Evolutionary conservation across 2,113 vertebrate genomes (phyloP).

Genomic region (Oplegnathus fasciatus): DNA sequence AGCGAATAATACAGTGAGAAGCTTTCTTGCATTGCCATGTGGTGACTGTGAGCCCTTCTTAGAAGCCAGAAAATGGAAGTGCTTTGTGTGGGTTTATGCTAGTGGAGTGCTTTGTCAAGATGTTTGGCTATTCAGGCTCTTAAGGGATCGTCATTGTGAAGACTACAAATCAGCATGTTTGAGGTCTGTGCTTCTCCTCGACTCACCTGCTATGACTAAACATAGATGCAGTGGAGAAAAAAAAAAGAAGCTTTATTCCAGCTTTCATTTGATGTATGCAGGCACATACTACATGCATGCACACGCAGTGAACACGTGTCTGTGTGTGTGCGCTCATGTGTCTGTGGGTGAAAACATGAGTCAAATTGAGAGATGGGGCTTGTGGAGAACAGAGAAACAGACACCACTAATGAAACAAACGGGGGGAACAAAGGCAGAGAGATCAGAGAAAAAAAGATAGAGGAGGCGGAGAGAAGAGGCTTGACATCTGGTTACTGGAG

Average conservation of each 20-base stretch:
- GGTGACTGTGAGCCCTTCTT: constrained; percentile 44
- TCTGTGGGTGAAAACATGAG: neutral
- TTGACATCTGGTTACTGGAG: constrained; percentile 66
- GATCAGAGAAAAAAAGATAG: constrained; percentile 60
- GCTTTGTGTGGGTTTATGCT: constrained; percentile 54
- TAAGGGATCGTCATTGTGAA: constrained; percentile 53
- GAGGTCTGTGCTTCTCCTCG: constrained; percentile 17
- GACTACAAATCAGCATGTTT: constrained; percentile 47
- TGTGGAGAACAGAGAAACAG: constrained; percentile 35
- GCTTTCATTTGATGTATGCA: neutral
- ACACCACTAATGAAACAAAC: constrained; percentile 62
- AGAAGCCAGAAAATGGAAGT: constrained; percentile 53
- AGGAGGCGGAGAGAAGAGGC: constrained; percentile 44
- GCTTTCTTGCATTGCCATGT: constrained; percentile 25
- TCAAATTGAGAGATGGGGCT: constrained; percentile 8
- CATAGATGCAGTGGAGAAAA: neutral
- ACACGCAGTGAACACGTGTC: neutral
- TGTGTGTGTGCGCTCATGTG: neutral
- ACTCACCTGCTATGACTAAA: constrained; percentile 36
- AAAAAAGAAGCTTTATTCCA: neutral
- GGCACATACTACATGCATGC: neutral
- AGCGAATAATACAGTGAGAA: constrained; percentile 28
- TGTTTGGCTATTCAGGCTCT: constrained; percentile 51
- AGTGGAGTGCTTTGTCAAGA: constrained; percentile 55
- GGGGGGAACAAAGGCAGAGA: constrained; percentile 57